phyloP scores from a whole-genome alignment of 2,888 invertebrate genomes.

The Ceratothoa steindachneri region DNA sequence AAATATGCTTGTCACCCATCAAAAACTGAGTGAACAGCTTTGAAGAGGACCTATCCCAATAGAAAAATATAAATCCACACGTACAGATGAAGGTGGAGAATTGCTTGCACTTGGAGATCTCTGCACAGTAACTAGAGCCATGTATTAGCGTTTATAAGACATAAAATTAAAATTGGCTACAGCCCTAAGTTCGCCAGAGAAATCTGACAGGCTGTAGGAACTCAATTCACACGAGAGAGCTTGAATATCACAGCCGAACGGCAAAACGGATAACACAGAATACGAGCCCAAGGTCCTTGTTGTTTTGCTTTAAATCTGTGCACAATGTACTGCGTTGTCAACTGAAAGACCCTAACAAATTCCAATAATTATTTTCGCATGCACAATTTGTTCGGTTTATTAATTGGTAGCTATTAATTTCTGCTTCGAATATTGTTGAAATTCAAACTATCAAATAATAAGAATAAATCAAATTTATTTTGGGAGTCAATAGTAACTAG shows the following conservation, averaged over 20 bases:
- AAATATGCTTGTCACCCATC: too few species aligned
- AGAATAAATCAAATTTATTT: too few species aligned
- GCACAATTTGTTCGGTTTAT: too few species aligned
- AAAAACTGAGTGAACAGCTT: too few species aligned
- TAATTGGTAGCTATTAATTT: too few species aligned
- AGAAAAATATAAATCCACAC: not conserved
- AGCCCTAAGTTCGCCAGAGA: not conserved
- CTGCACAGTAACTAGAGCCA: slow-evolving; percentile 45
- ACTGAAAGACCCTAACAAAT: not conserved
- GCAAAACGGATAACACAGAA: not conserved
- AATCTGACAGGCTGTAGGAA: not conserved
- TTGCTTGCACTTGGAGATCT: slow-evolving; percentile 44
- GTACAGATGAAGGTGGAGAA: slow-evolving; percentile 43
- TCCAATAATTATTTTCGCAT: not conserved
- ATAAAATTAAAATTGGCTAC: not conserved
- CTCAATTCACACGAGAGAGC: not conserved
- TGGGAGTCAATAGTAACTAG: too few species aligned
- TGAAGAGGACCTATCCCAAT: too few species aligned
- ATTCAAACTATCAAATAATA: too few species aligned
- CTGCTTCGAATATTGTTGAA: too few species aligned
- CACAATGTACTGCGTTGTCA: not conserved
- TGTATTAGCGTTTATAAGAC: not conserved
- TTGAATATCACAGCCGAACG: too few species aligned
- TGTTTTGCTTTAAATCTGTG: not conserved
- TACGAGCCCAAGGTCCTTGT: not conserved